Evolutionary conservation across 1,140 invertebrate species (phyloP).

Genomic region (Penaeus chinensis): DNA sequence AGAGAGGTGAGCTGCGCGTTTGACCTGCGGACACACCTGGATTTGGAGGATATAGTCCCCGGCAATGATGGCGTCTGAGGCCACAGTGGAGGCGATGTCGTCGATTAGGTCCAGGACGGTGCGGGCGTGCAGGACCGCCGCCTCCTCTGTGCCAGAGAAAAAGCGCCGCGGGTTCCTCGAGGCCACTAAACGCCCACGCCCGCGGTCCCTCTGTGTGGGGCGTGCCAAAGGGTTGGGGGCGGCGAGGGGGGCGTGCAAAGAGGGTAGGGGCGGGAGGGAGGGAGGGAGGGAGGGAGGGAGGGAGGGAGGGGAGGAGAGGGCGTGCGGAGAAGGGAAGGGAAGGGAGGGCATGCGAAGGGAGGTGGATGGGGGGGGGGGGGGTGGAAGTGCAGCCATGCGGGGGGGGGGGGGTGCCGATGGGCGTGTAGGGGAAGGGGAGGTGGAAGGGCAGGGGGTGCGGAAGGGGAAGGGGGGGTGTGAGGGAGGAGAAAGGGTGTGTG

Average conservation of each 20-base stretch:
- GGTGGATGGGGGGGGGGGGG: too few relatives aligned
- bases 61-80: conserved; percentile 37
- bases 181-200: conserved; percentile 35
- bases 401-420: too few relatives aligned
- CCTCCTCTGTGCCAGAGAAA: conserved; percentile 52
- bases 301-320: too few relatives aligned
- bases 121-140: conserved; percentile 50
- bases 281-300: too few relatives aligned
- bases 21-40: conserved; percentile 61
- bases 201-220: conserved; percentile 51
- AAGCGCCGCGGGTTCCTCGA: conserved; percentile 40
- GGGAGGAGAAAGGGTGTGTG: background rate
- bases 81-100: conserved; percentile 45
- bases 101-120: conserved; percentile 54
- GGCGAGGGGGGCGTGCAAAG: background rate
- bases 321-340: too few relatives aligned
- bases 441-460: background rate
- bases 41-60: conserved; percentile 58
- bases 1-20: conserved; percentile 27
- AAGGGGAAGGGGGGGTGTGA: background rate
- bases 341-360: too few relatives aligned
- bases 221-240: background rate
- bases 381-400: too few relatives aligned
- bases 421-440: too few relatives aligned
- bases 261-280: too few relatives aligned